A percentile compares a stretch with the other conserved stretches of the same genome.
phyloP scores from a whole-genome alignment of 2,113 vertebrate genomes.

The Penelope pileata region DNA sequence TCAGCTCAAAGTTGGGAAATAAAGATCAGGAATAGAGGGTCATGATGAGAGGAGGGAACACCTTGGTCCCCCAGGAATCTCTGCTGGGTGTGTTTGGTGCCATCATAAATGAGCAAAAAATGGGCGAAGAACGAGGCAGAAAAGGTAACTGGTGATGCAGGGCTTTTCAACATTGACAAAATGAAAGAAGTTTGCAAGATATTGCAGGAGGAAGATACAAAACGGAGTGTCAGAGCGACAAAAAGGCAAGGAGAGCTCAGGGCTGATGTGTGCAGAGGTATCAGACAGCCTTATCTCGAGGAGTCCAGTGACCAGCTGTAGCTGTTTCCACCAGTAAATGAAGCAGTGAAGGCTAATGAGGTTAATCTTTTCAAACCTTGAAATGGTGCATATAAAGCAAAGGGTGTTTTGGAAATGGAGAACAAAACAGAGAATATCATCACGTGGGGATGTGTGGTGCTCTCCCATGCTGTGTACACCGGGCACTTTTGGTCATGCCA shows the following conservation, averaged over 20 bases:
- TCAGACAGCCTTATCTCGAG: neutral
- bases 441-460: fast-evolving
- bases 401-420: neutral
- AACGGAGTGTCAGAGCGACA: neutral
- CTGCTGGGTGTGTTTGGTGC: neutral
- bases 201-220: neutral
- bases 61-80: neutral
- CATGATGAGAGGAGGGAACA: neutral
- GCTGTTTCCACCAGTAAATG: neutral
- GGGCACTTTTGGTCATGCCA: neutral
- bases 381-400: fast-evolving
- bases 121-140: neutral
- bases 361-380: neutral
- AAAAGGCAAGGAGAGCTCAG: neutral
- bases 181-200: neutral
- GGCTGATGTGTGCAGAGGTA: fast-evolving
- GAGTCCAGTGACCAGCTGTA: no score
- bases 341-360: neutral
- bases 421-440: neutral
- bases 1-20: slow-evolving; percentile 47
- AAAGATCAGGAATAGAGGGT: neutral
- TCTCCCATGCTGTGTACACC: neutral
- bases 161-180: neutral
- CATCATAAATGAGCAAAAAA: neutral
- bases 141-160: neutral